Evolutionary conservation across 37 sponge, comb jelly and placozoan genomes (phyloP), one percentile per base, ranked within the genome.

Genomic region (Beroe forskalii): DNA sequence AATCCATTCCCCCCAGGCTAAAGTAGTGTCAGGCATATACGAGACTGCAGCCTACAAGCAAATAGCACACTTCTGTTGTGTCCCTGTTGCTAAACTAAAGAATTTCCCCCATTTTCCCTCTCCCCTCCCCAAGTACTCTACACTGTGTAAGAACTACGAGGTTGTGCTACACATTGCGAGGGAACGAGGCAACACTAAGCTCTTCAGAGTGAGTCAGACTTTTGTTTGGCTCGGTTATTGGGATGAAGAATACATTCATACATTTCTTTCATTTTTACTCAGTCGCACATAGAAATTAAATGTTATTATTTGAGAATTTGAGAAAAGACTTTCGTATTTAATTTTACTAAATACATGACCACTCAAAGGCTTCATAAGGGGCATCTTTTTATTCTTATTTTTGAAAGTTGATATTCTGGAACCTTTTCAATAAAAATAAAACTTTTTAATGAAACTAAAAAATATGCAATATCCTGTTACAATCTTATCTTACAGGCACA

Each of bases 111-210:
- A 69, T 32, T 36, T 69, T 9, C 72, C 72, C 14, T 2, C 32
- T 35, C 72, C 72, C 37, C 36, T 69, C 4, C 9, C 38, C 1
- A 69, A 69, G 17, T 32, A 36, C 32, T 35, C 38, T 33, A 2
- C 38, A 69, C 72, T 69, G 9, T 69, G 72, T 17, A 31, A 32
- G 32, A 69, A 69, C 72, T 69, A 69, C 19, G 72, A 69, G 19
- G 14, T 69, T 14, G 72, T 69, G 4, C 72, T 69, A 0, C 72
- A 69, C 38, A 32, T 69, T 31, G 72, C 72, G 1, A 32, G 33
- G 3, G 32, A 69, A 69, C 36, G 72, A 6, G 19, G 32, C 28
- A 32, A 32, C 32, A 1, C 1, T 32, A 69, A 69, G 39, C 72
- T 69, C 32, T 36, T 69, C 17, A 32, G 72, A 37, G 72, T 69